Conservation (phyloP, 2,113 vertebrate species). For the Megaleporinus macrocephalus region DNA sequence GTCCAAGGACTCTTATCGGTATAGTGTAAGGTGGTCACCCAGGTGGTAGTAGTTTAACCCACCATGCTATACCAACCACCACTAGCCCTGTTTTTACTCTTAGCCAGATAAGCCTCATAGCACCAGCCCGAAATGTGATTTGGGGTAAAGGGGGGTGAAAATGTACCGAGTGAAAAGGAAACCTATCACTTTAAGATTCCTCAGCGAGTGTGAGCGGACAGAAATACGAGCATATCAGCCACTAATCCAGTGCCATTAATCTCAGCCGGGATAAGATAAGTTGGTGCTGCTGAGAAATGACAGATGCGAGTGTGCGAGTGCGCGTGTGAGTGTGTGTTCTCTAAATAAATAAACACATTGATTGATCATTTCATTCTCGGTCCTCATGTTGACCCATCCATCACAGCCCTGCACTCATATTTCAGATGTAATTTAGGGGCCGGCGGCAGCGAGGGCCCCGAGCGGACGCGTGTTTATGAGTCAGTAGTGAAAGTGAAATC, state of each 20-base stretch:
- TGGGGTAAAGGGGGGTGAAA: no score
- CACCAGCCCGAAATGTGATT: no score
- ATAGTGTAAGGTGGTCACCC: no score
- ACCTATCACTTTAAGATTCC: no score
- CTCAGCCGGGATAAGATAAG: not conserved
- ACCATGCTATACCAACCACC: no score
- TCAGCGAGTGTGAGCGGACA: not conserved
- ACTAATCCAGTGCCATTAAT: not conserved
- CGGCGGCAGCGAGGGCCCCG: no score
- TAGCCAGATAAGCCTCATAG: no score
- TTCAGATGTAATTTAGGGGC: constrained; percentile 23
- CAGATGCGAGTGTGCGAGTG: not conserved
- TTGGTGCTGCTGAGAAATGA: constrained; percentile 9
- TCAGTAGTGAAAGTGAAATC: constrained; percentile 41
- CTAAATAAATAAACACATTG: constrained; percentile 50
- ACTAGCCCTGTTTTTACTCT: no score
- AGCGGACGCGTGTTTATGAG: not conserved
- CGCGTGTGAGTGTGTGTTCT: constrained; percentile 1
- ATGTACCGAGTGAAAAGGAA: no score
- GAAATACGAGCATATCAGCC: not conserved
- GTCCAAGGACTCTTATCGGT: no score
- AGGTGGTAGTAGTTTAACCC: no score
- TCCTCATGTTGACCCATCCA: constrained; percentile 47
- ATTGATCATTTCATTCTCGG: constrained; percentile 46
- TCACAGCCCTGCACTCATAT: constrained; percentile 39